A percentile compares a stretch with the other conserved stretches of the same genome.
Conservation (phyloP, 2,888 invertebrate genomes). For the Eupithecia pulchellata region DNA sequence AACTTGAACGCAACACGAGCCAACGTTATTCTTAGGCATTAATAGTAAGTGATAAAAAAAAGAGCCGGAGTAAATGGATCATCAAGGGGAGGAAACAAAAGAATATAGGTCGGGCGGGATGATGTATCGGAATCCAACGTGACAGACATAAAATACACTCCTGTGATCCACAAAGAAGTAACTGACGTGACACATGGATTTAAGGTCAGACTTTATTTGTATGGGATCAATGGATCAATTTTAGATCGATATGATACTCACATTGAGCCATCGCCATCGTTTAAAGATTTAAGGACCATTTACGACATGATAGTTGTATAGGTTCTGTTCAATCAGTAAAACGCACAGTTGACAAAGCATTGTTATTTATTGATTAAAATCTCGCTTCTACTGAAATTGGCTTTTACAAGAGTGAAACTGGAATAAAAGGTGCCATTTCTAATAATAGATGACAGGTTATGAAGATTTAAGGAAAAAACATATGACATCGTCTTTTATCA, state of each 20-base stretch:
- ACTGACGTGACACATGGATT: neutral
- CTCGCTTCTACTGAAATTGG: neutral
- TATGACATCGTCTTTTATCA: neutral
- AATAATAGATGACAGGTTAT: neutral
- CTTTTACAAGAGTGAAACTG: neutral
- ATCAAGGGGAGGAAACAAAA: constrained; percentile 29
- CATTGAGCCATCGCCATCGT: too few relatives aligned
- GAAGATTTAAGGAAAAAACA: neutral
- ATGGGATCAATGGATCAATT: neutral
- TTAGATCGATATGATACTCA: too few relatives aligned
- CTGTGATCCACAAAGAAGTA: neutral
- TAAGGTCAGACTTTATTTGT: neutral
- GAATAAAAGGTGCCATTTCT: neutral
- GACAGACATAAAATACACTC: constrained; percentile 12
- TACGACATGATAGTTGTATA: too few relatives aligned
- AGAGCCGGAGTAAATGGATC: constrained; percentile 26
- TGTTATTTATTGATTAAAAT: neutral
- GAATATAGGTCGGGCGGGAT: neutral
- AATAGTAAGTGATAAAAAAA: constrained; percentile 25
- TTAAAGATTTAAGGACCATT: too few relatives aligned
- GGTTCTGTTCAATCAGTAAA: too few relatives aligned
- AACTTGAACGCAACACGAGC: constrained; percentile 26
- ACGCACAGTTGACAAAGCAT: neutral
- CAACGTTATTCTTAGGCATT: constrained; percentile 38
- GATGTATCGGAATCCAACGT: constrained; percentile 15